Base-by-base conservation (phyloP, 2,888 invertebrate genomes). In the Ferrisia virgata region DNA sequence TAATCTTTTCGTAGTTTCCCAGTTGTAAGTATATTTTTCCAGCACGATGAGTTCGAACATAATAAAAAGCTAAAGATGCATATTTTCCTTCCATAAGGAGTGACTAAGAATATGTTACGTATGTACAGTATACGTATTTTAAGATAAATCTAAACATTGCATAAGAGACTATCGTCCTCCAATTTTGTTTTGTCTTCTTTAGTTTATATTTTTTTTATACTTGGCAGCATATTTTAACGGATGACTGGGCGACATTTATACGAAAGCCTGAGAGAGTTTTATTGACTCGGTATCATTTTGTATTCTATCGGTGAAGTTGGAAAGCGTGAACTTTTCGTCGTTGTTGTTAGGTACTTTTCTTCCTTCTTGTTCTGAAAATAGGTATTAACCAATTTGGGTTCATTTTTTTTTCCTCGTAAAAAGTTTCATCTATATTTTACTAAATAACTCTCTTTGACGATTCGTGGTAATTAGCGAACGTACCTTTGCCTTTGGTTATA, bases 111-210 rank as follows among this genome's bases (percentile, higher is more conserved):
- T 53, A 53, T 53, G n/a, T 53, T 53, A 39, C 39, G 11, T 39
- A 11, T 39, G 39, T 39, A 11, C 39, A 39, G 6, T 39, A 11
- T 53, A 53, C 53, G 15, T n/a, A 11, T n/a, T 11, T 8, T 53
- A 18, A 76, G 33, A 76, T 76, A 76, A 76, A 76, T 76, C 72
- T 76, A 76, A 76, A 76, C 33, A 76, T 76, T 18, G 72, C 72
- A 76, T 76, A 76, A 36, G 28, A 36, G 36, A 36, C 69, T 31
- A 69, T 76, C 36, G 72, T 18, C 36, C n/a, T 64, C 13, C 64
- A 11, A 64, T 64, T 64, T 64, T 4, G 39, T 11, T 1, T 9
- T 22, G 4, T 53, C 11, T 53, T 53, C 40, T 53, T 22, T n/a
- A 3, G 18, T 53, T 22, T 22, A 3, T 18, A 28, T 64, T 18